Conservation (phyloP, 2,113 vertebrate genomes). For the Poecilia latipinna region DNA sequence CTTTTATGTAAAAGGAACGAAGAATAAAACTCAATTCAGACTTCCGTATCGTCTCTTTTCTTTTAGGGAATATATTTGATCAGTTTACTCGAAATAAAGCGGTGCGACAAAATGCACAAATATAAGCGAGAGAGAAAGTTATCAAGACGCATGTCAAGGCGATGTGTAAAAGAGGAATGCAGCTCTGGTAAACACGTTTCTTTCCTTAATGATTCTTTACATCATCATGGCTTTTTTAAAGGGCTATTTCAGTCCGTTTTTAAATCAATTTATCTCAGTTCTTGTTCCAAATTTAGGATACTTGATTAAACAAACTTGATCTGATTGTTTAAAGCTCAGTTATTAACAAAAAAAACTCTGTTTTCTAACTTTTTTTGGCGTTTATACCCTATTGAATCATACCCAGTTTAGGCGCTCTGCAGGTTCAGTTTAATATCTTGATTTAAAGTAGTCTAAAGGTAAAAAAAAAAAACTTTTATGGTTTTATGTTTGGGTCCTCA, state of each 20-base stretch:
- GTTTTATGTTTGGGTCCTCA: background rate
- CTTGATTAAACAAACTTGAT: background rate
- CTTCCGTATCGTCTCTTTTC: background rate
- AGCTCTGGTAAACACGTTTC: conserved; percentile 6
- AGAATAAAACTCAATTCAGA: background rate
- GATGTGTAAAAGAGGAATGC: conserved; percentile 1
- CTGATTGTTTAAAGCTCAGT: background rate
- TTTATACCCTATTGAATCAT: background rate
- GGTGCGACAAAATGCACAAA: background rate
- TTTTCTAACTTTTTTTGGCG: background rate
- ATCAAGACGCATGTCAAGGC: conserved; percentile 14
- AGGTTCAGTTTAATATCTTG: background rate
- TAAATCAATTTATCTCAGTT: background rate
- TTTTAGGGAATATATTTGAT: conserved; percentile 1
- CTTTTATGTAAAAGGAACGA: background rate
- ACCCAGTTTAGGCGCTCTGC: background rate
- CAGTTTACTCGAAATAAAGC: background rate
- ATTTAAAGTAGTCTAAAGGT: background rate
- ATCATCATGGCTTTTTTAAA: background rate
- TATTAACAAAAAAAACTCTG: background rate
- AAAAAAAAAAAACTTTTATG: background rate
- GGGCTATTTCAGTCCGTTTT: background rate
- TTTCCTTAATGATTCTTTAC: background rate
- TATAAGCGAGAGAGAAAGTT: background rate
- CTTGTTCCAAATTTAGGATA: too few species aligned